Evolutionary conservation across 2,888 invertebrate genomes (phyloP).

Genomic region (Gisinianus flammeolus): DNA sequence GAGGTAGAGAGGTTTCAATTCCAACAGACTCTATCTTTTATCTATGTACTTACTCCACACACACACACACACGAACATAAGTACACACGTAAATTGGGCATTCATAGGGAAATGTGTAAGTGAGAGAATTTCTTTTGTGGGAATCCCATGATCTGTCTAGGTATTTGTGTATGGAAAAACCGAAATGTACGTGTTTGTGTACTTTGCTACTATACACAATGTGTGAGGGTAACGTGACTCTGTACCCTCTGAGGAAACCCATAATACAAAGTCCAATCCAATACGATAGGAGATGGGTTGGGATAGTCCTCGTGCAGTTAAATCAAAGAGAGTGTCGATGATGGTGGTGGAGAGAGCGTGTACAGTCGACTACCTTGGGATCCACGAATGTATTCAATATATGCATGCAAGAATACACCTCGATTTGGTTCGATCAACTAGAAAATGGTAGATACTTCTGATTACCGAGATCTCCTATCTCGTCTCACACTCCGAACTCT

Average conservation of each 20-base stretch:
- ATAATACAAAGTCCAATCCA: too few relatives aligned
- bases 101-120: background rate
- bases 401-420: background rate
- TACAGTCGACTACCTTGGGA: too few relatives aligned
- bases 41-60: background rate
- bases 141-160: constrained; percentile 10
- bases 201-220: background rate
- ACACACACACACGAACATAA: background rate
- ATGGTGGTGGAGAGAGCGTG: too few relatives aligned
- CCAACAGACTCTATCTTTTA: background rate
- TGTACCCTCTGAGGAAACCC: background rate
- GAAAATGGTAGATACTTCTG: constrained; percentile 24
- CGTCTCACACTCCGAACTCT: background rate
- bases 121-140: constrained; percentile 12
- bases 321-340: too few relatives aligned
- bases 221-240: background rate
- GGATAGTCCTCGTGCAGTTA: too few relatives aligned
- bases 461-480: constrained; percentile 6
- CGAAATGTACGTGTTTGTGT: background rate
- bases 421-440: constrained; percentile 22
- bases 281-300: too few relatives aligned
- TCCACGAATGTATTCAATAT: too few relatives aligned
- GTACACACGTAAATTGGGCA: background rate
- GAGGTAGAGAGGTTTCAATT: constrained; percentile 11
- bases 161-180: background rate